Conservation (phyloP, 2,888 invertebrate genomes). For the Beris chalybata region DNA sequence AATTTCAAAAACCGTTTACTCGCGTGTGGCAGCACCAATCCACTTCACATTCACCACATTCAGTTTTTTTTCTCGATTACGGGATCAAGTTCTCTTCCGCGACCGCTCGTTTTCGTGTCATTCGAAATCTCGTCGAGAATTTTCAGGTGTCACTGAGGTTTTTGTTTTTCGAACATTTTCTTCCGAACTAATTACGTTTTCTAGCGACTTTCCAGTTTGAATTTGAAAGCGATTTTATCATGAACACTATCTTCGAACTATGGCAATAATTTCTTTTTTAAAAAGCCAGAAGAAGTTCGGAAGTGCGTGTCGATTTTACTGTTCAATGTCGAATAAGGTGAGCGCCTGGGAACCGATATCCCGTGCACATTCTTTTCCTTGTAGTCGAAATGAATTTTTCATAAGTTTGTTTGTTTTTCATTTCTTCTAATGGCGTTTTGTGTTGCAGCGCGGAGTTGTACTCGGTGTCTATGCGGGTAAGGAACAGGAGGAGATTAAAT, state of each 20-base stretch:
- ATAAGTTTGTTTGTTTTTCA: not conserved
- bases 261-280: conserved; percentile 11
- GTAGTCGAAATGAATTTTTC: too few relatives aligned
- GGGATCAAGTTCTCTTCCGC: not conserved
- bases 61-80: not conserved
- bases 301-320: conserved; percentile 35
- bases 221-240: not conserved
- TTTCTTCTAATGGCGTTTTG: not conserved
- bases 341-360: not conserved
- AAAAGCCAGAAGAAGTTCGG: not conserved
- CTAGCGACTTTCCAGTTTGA: not conserved
- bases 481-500: conserved; percentile 26
- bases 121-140: conserved; percentile 3
- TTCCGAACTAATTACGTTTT: not conserved
- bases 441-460: conserved; percentile 37
- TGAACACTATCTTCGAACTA: not conserved
- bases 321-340: conserved; percentile 40
- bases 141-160: not conserved
- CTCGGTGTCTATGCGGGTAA: conserved; percentile 38
- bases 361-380: not conserved
- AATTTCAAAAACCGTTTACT: too few relatives aligned
- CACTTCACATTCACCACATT: too few relatives aligned
- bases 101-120: not conserved
- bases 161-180: conserved; percentile 11
- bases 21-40: too few relatives aligned